Percentiles rank a stretch among this genome's conserved stretches.
Conservation (phyloP, 2,888 invertebrate genomes). For the Sphecodes monilicornis region DNA sequence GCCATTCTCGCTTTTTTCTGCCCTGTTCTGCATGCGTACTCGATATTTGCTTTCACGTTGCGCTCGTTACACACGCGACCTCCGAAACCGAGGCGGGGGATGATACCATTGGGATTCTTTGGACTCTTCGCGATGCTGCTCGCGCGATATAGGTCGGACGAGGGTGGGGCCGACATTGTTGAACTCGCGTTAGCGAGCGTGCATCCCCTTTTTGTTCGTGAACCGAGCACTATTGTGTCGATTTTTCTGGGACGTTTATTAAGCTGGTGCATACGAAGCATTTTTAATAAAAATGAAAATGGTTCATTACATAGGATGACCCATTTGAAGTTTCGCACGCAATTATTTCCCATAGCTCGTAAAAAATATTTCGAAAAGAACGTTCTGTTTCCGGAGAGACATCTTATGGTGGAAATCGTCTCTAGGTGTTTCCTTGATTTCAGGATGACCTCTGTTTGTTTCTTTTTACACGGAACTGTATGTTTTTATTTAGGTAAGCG, state of each 20-base stretch:
- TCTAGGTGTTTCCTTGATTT: too few relatives aligned
- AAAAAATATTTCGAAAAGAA: too few relatives aligned
- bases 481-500: too few relatives aligned
- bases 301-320: too few relatives aligned
- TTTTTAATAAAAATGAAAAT: too few relatives aligned
- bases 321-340: too few relatives aligned
- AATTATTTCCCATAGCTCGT: too few relatives aligned
- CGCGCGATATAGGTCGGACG: background rate
- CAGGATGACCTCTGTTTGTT: too few relatives aligned
- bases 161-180: background rate
- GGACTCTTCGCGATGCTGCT: background rate
- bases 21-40: background rate
- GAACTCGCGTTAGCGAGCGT: background rate
- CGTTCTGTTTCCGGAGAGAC: too few relatives aligned
- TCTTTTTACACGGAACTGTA: too few relatives aligned
- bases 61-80: background rate
- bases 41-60: conserved; percentile 10
- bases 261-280: background rate
- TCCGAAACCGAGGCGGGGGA: background rate
- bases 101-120: conserved; percentile 1
- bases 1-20: background rate
- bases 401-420: too few relatives aligned
- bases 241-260: background rate
- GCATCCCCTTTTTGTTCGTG: background rate
- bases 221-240: background rate